Evolutionary conservation across 2,113 vertebrate genomes (phyloP).

Genomic region (Silurus meridionalis): DNA sequence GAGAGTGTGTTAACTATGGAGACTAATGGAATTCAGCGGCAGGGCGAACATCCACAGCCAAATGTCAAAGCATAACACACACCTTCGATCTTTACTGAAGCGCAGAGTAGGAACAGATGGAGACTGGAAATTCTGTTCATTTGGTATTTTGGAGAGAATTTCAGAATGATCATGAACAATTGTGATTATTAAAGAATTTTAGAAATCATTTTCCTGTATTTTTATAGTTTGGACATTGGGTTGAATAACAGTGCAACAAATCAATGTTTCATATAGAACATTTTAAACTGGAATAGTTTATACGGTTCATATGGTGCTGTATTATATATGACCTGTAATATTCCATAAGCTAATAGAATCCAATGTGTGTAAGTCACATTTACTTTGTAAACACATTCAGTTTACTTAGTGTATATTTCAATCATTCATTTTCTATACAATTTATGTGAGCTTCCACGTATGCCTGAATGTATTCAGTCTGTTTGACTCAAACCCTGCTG

Average conservation of each 20-base stretch:
- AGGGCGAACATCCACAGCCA: conserved; percentile 28
- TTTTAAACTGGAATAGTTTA: background rate
- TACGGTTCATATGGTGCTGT: background rate
- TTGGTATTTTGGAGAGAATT: background rate
- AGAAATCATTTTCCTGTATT: background rate
- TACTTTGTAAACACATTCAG: background rate
- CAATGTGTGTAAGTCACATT: background rate
- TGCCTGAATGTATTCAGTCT: background rate
- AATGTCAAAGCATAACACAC: conserved; percentile 18
- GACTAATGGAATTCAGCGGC: conserved; percentile 70
- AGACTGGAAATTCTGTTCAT: background rate
- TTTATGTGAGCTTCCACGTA: background rate
- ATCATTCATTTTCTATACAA: background rate
- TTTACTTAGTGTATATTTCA: background rate
- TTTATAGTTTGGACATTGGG: background rate
- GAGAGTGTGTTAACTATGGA: conserved; percentile 80
- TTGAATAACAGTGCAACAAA: background rate
- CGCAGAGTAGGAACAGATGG: background rate
- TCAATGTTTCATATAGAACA: background rate
- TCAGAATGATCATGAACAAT: background rate
- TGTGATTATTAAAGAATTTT: background rate
- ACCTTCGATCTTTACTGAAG: conserved; percentile 9
- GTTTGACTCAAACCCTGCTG: background rate
- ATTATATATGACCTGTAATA: background rate
- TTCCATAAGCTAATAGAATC: background rate